Conservation (phyloP, 2,113 vertebrate genomes). For the Centropus bengalensis region DNA sequence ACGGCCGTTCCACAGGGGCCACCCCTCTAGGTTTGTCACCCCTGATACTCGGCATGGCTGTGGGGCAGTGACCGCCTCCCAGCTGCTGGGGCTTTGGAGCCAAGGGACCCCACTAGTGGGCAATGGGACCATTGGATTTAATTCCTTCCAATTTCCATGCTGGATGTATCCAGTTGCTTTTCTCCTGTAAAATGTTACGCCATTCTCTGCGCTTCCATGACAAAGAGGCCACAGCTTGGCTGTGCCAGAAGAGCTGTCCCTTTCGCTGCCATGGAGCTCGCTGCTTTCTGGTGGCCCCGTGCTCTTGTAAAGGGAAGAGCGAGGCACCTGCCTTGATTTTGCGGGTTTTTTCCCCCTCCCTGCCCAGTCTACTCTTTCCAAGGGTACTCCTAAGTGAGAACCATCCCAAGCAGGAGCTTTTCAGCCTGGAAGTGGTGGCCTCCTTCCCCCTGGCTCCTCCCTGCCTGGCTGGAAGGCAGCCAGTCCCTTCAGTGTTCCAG, state of each 20-base stretch:
- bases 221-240: neutral
- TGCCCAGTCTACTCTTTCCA: rapidly evolving
- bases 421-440: neutral
- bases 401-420: neutral
- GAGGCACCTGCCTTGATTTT: neutral
- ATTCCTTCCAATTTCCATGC: neutral
- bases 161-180: neutral
- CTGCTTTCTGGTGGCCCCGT: neutral
- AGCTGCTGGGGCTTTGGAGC: neutral
- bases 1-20: rapidly evolving
- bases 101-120: neutral
- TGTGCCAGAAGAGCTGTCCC: neutral
- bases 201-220: neutral
- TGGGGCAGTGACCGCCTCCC: neutral
- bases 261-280: neutral
- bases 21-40: neutral
- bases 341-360: neutral
- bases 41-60: rapidly evolving
- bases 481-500: neutral
- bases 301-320: neutral
- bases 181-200: neutral
- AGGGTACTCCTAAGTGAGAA: neutral
- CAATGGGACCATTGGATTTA: neutral
- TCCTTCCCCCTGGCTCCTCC: neutral
- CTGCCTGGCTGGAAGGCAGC: neutral